phyloP scores from a whole-genome alignment of 2,888 invertebrate species.

The Plebejus anna region DNA sequence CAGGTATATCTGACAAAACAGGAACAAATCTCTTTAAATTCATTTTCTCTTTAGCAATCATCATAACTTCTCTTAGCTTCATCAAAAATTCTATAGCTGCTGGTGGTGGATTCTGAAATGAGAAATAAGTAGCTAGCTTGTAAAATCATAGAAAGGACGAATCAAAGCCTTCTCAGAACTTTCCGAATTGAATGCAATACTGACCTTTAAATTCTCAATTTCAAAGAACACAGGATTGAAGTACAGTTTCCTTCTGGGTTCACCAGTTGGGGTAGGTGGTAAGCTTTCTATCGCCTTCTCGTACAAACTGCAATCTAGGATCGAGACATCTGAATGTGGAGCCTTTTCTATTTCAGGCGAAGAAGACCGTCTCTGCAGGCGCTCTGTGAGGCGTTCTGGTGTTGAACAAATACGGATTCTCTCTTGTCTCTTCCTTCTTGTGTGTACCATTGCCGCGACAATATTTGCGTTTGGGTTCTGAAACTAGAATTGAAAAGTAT shows the following conservation, averaged over 20 bases:
- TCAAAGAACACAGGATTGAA: constrained; percentile 96
- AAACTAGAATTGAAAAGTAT: constrained; percentile 47
- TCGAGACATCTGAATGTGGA: constrained; percentile 72
- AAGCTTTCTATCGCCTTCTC: constrained; percentile 47
- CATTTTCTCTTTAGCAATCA: constrained; percentile 93
- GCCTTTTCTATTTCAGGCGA: constrained; percentile 71
- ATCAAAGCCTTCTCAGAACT: no score
- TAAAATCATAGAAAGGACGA: neutral
- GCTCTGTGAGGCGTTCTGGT: constrained; percentile 56
- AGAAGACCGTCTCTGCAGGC: constrained; percentile 61
- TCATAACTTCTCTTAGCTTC: constrained; percentile 93
- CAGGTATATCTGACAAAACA: constrained; percentile 87
- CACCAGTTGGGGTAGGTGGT: constrained; percentile 60
- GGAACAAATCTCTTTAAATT: constrained; percentile 89
- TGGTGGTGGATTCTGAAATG: constrained; percentile 90
- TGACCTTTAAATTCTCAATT: constrained; percentile 89
- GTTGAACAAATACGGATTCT: constrained; percentile 51
- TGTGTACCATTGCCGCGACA: constrained; percentile 70
- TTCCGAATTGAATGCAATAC: constrained; percentile 37
- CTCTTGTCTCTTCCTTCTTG: constrained; percentile 63
- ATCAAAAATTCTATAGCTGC: constrained; percentile 93
- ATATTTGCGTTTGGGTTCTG: constrained; percentile 65
- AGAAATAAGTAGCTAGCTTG: neutral
- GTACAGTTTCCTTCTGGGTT: constrained; percentile 86
- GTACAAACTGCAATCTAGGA: constrained; percentile 65